A percentile compares a stretch with the other conserved stretches of the same genome.
Conservation (phyloP, 1,140 invertebrate genomes). For the Cyclargus thomasi region DNA sequence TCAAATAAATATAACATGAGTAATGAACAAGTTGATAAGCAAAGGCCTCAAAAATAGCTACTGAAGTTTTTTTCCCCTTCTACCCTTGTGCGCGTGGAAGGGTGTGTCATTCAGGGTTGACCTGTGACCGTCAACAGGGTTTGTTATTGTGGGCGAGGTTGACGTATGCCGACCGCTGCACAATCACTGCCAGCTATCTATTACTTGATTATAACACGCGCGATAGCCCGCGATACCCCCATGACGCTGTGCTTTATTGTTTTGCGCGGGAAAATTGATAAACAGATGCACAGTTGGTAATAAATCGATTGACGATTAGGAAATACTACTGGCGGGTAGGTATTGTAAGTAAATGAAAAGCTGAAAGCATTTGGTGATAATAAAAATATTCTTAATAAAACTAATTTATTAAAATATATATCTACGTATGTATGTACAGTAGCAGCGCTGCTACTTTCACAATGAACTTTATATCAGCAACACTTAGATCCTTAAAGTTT, state of each 20-base stretch:
- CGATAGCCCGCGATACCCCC: constrained; percentile 29
- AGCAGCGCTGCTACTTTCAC: too few species aligned
- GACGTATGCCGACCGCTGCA: constrained; percentile 29
- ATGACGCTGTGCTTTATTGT: constrained; percentile 32
- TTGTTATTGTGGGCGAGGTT: constrained; percentile 15
- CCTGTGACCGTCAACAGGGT: constrained; percentile 18
- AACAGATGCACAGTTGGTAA: background rate
- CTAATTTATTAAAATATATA: too few species aligned
- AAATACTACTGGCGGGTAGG: background rate
- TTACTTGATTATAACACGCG: constrained; percentile 16
- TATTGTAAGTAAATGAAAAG: background rate
- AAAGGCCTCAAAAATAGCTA: background rate
- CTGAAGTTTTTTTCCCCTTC: background rate
- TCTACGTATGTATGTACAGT: too few species aligned
- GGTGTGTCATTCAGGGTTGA: constrained; percentile 26
- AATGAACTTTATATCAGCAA: too few species aligned
- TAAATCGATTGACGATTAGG: background rate
- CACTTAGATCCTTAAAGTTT: too few species aligned
- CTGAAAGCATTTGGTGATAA: background rate
- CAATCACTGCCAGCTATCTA: constrained; percentile 25
- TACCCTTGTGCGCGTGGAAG: constrained; percentile 26
- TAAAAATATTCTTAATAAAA: too few species aligned
- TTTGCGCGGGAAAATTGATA: constrained; percentile 28
- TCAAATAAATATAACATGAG: too few species aligned
- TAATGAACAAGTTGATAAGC: too few species aligned